Conservation (phyloP, 1,140 invertebrate genomes). For the Hylyphantes graminicola region DNA sequence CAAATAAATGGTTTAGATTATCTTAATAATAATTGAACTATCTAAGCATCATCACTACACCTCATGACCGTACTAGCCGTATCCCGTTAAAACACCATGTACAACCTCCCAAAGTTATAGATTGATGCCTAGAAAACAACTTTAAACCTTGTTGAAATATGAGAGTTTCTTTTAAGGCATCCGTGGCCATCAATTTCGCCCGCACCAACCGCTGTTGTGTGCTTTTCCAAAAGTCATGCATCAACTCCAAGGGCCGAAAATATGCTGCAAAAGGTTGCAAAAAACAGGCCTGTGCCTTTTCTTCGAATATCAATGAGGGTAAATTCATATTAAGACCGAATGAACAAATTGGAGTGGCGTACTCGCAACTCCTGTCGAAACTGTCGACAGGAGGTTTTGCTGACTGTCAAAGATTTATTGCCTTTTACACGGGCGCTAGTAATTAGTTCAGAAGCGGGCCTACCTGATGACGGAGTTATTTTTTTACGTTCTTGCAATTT, state of each 20-base stretch:
- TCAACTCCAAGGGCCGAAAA: constrained; percentile 31
- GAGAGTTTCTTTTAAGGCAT: too few relatives aligned
- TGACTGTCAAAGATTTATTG: constrained; percentile 60
- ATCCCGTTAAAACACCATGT: too few relatives aligned
- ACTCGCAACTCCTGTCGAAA: constrained; percentile 53
- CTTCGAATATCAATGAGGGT: constrained; percentile 59
- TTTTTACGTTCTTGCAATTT: constrained; percentile 11
- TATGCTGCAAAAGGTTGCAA: constrained; percentile 12
- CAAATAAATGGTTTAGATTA: too few relatives aligned
- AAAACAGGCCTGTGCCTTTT: constrained; percentile 23
- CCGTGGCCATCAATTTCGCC: constrained; percentile 15
- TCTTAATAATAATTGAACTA: too few relatives aligned
- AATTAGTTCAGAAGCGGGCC: constrained; percentile 46
- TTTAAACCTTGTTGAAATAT: too few relatives aligned
- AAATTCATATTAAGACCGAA: constrained; percentile 60
- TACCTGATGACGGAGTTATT: constrained; percentile 43
- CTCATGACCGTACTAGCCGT: too few relatives aligned
- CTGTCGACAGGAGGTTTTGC: constrained; percentile 56
- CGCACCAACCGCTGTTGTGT: not conserved
- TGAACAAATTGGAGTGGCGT: constrained; percentile 54
- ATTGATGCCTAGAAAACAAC: too few relatives aligned
- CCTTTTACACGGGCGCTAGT: constrained; percentile 33
- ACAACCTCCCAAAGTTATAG: too few relatives aligned
- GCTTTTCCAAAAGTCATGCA: constrained; percentile 31
- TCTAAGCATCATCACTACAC: too few relatives aligned